Conservation (phyloP, 2,113 vertebrate species). For the Siniperca chuatsi region DNA sequence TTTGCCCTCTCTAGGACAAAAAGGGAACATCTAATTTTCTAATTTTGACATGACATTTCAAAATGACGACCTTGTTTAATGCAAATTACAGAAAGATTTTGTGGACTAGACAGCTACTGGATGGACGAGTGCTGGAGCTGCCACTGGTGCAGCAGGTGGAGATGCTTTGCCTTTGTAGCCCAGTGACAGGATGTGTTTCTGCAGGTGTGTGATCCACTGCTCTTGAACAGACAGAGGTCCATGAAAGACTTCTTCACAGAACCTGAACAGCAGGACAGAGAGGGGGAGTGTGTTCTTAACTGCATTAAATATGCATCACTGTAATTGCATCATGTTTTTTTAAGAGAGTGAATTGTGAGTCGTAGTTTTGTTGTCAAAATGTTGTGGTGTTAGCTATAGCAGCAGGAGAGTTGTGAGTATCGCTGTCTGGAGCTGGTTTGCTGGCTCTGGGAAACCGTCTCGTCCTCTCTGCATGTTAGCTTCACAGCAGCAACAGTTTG, state of each 20-base stretch:
- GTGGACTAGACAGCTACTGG: slow-evolving; percentile 65
- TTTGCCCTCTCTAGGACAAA: slow-evolving; percentile 49
- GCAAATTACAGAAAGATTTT: not conserved
- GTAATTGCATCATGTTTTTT: too few species aligned
- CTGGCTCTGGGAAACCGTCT: too few species aligned
- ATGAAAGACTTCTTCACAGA: slow-evolving; percentile 94
- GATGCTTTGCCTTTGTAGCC: slow-evolving; percentile 89
- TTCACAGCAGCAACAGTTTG: too few species aligned
- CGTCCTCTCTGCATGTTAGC: too few species aligned
- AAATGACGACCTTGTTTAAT: not conserved
- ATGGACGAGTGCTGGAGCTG: slow-evolving; percentile 56
- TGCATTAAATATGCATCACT: not conserved
- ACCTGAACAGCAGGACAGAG: slow-evolving; percentile 81
- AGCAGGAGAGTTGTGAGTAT: too few species aligned
- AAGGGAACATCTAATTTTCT: slow-evolving; percentile 1
- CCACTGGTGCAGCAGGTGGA: slow-evolving; percentile 67
- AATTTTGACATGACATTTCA: not conserved
- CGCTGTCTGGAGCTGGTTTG: too few species aligned
- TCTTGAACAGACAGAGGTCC: slow-evolving; percentile 94
- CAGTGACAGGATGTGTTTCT: slow-evolving; percentile 94
- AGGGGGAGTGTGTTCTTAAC: not conserved
- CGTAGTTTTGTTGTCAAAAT: not conserved
- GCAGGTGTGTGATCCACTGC: slow-evolving; percentile 94
- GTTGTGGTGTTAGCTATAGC: too few species aligned
- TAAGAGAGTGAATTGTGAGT: too few species aligned